Evolutionary conservation across 1,140 invertebrate genomes (phyloP).

Genomic region (Drosophila sproati): DNA sequence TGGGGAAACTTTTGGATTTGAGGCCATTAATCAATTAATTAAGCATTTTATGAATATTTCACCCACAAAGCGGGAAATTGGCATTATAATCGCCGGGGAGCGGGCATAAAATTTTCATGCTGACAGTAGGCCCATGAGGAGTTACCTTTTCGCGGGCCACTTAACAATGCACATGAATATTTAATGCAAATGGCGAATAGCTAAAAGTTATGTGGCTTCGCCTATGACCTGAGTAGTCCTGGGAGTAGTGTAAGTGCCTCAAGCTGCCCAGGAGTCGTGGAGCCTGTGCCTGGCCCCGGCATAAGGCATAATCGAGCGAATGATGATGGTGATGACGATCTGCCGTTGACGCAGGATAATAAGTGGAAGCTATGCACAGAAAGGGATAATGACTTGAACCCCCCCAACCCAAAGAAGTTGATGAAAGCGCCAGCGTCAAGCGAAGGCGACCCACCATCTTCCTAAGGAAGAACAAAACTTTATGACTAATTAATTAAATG

Average conservation of each 20-base stretch:
- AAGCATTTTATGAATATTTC: slow-evolving; percentile 81
- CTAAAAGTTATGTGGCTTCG: slow-evolving; percentile 50
- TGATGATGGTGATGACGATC: slow-evolving; percentile 62
- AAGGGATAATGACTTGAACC: slow-evolving; percentile 73
- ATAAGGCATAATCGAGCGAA: slow-evolving; percentile 72
- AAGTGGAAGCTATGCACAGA: slow-evolving; percentile 51
- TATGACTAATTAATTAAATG: slow-evolving; percentile 83
- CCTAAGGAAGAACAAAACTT: slow-evolving; percentile 69
- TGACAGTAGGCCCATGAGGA: slow-evolving; percentile 1
- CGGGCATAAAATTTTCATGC: slow-evolving; percentile 11
- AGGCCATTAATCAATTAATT: slow-evolving; percentile 82
- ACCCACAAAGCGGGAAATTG: slow-evolving; percentile 47
- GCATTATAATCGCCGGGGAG: slow-evolving; percentile 56
- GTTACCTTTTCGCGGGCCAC: slow-evolving; percentile 58
- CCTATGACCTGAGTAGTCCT: slow-evolving; percentile 12
- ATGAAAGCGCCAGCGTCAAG: slow-evolving; percentile 39
- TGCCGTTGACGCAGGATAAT: slow-evolving; percentile 66
- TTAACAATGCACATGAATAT: slow-evolving; percentile 72
- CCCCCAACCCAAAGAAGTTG: slow-evolving; percentile 33
- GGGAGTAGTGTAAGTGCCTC: slow-evolving; percentile 18
- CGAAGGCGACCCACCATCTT: slow-evolving; percentile 46
- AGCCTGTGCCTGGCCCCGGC: slow-evolving; percentile 20
- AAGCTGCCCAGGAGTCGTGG: neutral
- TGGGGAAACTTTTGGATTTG: slow-evolving; percentile 68
- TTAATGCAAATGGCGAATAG: slow-evolving; percentile 56